phyloP scores from a whole-genome alignment of 1,140 invertebrate species.

The Odontomachus brunneus region DNA sequence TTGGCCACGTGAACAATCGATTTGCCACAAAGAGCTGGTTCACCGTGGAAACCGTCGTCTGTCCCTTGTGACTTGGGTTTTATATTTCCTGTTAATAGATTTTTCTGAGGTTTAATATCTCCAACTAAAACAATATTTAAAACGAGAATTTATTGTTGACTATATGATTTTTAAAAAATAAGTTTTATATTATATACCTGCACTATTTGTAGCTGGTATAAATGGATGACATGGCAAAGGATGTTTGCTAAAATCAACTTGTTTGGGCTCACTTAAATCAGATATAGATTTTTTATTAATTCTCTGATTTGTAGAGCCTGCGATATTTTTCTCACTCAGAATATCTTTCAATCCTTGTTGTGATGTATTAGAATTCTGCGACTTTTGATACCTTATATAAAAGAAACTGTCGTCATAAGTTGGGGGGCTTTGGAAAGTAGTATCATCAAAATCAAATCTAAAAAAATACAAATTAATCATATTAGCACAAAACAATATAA shows the following conservation, averaged over 20 bases:
- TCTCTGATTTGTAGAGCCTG: conserved; percentile 66
- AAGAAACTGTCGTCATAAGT: conserved; percentile 90
- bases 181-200: conserved; percentile 67
- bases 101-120: conserved; percentile 67
- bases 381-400: conserved; percentile 87
- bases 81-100: conserved; percentile 60
- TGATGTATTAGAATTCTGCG: conserved; percentile 65
- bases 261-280: conserved; percentile 74
- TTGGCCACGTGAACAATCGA: conserved; percentile 90
- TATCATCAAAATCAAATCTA: conserved; percentile 89
- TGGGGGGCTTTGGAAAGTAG: conserved; percentile 88
- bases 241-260: conserved; percentile 88
- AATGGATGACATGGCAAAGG: conserved; percentile 89
- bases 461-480: conserved; percentile 75
- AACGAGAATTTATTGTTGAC: not conserved
- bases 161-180: no score
- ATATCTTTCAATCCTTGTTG: conserved; percentile 77
- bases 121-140: conserved; percentile 70
- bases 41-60: conserved; percentile 90
- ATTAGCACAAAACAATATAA: not conserved
- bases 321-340: conserved; percentile 73
- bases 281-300: conserved; percentile 56
- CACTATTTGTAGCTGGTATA: conserved; percentile 77
- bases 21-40: conserved; percentile 89
- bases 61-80: conserved; percentile 87